These are phyloP conservation scores for Sinhomidia bicolor DNA, from an alignment of 2,888 invertebrate genomes.

Conservation along the genomic window DNA sequence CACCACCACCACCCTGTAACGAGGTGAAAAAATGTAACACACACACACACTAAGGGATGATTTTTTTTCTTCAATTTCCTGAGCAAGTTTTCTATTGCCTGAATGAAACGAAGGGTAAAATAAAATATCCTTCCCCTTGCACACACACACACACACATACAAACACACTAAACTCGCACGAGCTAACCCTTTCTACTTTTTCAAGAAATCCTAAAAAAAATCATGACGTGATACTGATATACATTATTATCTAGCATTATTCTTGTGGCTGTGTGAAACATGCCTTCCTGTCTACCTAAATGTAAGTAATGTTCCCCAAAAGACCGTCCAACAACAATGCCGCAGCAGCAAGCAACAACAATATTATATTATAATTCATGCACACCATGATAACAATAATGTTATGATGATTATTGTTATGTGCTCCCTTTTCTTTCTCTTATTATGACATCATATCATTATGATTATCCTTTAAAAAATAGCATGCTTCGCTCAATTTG, in stretches of 20 bases:
- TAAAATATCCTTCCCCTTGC: background rate
- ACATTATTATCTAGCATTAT: too few relatives aligned
- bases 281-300: constrained; percentile 2
- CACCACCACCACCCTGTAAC: too few relatives aligned
- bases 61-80: background rate
- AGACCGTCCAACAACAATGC: constrained; percentile 3
- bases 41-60: background rate
- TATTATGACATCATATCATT: constrained; percentile 56
- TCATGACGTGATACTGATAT: constrained; percentile 27
- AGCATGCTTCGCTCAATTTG: constrained; percentile 62
- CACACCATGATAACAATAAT: constrained; percentile 50
- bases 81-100: background rate
- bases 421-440: constrained; percentile 41
- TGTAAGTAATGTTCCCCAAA: constrained; percentile 18
- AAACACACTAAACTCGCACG: background rate
- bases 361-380: background rate
- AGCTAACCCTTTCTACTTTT: constrained; percentile 41
- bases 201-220: constrained; percentile 7
- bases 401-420: constrained; percentile 57
- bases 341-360: background rate
- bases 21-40: background rate
- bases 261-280: background rate
- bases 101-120: background rate
- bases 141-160: too few relatives aligned
- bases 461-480: constrained; percentile 51